A percentile compares a stretch with the other conserved stretches of the same genome.
Evolutionary conservation across 2,797 vertebrate species (phyloP).

Genomic region (Epinephelus malabaricus): DNA sequence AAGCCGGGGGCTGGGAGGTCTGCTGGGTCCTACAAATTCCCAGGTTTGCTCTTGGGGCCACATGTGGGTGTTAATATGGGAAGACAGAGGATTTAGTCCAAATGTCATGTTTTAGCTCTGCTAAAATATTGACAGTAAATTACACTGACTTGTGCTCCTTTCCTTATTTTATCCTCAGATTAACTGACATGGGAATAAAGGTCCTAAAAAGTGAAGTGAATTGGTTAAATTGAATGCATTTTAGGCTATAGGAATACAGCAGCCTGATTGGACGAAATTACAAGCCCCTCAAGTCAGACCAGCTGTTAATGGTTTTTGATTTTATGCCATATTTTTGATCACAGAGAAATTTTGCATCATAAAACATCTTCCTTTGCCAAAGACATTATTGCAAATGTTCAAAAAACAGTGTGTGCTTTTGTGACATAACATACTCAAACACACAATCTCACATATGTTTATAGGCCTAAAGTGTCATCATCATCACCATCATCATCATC

Average conservation of each 20-base stretch:
- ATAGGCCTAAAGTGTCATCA: no score
- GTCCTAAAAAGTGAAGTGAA: background rate
- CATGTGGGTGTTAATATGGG: conserved; percentile 37
- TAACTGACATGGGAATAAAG: background rate
- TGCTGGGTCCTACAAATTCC: conserved; percentile 85
- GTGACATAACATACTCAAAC: no score
- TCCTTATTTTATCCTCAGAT: background rate
- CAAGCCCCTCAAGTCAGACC: background rate
- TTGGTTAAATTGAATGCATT: background rate
- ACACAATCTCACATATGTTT: no score
- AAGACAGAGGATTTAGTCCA: background rate
- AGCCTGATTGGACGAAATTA: background rate
- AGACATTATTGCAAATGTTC: no score
- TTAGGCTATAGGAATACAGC: background rate
- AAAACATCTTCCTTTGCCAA: no score
- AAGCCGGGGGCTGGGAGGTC: conserved; percentile 75
- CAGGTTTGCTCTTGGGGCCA: conserved; percentile 72
- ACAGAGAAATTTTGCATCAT: no score
- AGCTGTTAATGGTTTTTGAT: background rate
- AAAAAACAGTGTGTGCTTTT: no score
- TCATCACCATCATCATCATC: no score
- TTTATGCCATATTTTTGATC: no score
- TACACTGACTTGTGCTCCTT: background rate
- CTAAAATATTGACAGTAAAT: background rate
- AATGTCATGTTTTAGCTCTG: background rate